Evolutionary conservation across 2,797 vertebrate genomes (phyloP), one percentile per base, ranked within the genome.

Genomic region (Sebastes minor): DNA sequence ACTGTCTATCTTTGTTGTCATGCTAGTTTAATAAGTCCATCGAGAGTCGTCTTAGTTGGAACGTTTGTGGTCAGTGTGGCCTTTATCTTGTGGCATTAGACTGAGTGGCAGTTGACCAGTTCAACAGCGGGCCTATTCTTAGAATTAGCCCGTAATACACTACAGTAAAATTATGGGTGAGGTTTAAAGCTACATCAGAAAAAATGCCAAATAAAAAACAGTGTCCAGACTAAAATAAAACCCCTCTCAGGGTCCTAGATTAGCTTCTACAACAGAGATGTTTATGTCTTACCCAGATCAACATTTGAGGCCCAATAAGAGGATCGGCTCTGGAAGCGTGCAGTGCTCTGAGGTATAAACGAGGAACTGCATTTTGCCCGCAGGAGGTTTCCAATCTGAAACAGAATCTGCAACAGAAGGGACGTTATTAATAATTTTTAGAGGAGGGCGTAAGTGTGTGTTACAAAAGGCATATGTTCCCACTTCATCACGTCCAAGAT

Each of bases 321-420:
- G n/a, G 92, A 92, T 61, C 85, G 90, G 74, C 89, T 90, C 79
- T 94, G 92, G 85, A 95, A 95, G 11, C 86, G 92, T 0, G 93
- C 85, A 4, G 80, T 85, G 83, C 86, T 90, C 75, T 91, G 92
- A 16, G 93, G 93, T 60, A 94, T 65, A n/a, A 94, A 92, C 2
- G 91, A 86, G 53, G 83, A 73, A 49, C 87, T 93, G 68, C 94
- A 94, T 83, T 93, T 94, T n/a, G 93, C 91, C 89, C 73, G 83
- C 28, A 95, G 91, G 74, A 95, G 94, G 79, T 94, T 95, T 82
- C 86, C 90, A 38, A 95, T 95, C 88, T 95, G 94, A 88, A 93
- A 94, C 84, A 91, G 81, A 81, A 95, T 94, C 94, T 95, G 87
- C 49, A 78, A 83, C 91, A 94, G 86, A 93, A 83, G 80, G 86